Evolutionary conservation across 2,888 invertebrate genomes (phyloP).

Genomic region (Volucella bombylans): DNA sequence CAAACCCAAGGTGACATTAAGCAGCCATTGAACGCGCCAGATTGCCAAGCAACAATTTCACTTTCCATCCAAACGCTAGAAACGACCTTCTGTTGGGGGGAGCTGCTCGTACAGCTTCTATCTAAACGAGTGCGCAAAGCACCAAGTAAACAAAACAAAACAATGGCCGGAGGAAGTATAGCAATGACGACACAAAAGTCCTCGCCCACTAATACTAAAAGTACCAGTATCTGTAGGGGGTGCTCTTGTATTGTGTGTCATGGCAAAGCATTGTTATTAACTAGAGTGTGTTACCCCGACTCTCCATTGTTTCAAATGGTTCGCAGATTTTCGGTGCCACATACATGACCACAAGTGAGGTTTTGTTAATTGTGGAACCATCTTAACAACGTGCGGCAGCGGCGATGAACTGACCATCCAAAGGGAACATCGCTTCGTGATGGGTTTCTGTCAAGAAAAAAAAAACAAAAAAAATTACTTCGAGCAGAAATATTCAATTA

Average conservation of each 20-base stretch:
- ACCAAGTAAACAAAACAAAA: constrained; percentile 49
- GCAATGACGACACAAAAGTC: constrained; percentile 53
- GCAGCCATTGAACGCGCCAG: constrained; percentile 68
- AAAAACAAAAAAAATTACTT: constrained; percentile 14
- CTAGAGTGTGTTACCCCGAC: constrained; percentile 52
- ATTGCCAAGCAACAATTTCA: constrained; percentile 56
- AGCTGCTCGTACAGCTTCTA: not conserved
- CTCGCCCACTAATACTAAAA: constrained; percentile 61
- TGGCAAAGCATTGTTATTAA: constrained; percentile 57
- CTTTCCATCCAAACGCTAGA: constrained; percentile 41
- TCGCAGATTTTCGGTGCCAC: constrained; percentile 61
- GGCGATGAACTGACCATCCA: constrained; percentile 35
- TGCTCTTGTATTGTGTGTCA: constrained; percentile 45
- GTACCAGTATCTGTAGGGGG: not conserved
- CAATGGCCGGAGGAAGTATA: constrained; percentile 23
- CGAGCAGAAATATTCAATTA: constrained; percentile 62
- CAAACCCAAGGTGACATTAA: constrained; percentile 68
- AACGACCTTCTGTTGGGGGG: constrained; percentile 57
- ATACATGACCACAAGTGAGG: constrained; percentile 68
- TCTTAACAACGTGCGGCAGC: constrained; percentile 39
- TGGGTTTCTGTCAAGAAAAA: not conserved
- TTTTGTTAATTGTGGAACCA: constrained; percentile 65
- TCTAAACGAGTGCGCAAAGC: constrained; percentile 38
- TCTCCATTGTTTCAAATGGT: constrained; percentile 58
- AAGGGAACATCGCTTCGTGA: constrained; percentile 10